phyloP scores from a whole-genome alignment of 1,140 invertebrate species.

The Drosophila punjabiensis region DNA sequence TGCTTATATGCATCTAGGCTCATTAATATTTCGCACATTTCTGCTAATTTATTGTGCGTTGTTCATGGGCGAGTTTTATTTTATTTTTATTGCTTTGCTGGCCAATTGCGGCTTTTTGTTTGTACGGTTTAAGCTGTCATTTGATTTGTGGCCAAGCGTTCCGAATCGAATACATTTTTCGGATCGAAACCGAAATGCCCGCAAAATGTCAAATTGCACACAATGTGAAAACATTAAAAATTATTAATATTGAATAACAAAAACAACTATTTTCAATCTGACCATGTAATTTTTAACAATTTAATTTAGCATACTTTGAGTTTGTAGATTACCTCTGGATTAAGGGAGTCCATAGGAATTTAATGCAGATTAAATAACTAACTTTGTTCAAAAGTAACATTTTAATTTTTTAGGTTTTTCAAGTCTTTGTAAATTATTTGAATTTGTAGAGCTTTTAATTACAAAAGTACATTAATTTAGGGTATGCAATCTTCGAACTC shows the following conservation, averaged over 20 bases:
- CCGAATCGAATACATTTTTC: slow-evolving; percentile 59
- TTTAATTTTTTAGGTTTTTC: too few relatives aligned
- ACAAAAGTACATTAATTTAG: neutral
- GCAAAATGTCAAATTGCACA: slow-evolving; percentile 68
- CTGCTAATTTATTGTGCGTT: slow-evolving; percentile 58
- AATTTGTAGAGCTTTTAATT: too few relatives aligned
- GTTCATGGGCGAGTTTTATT: slow-evolving; percentile 38
- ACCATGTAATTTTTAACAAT: slow-evolving; percentile 29
- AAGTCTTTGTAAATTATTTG: accelerated
- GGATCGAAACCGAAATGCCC: slow-evolving; percentile 47
- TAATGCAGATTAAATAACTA: neutral
- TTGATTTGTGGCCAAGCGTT: slow-evolving; percentile 62
- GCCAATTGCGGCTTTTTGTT: slow-evolving; percentile 51
- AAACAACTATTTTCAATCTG: slow-evolving; percentile 17
- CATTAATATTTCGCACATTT: slow-evolving; percentile 68
- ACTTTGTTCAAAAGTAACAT: neutral
- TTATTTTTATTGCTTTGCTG: slow-evolving; percentile 36
- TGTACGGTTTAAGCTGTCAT: slow-evolving; percentile 45
- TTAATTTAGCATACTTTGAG: slow-evolving; percentile 29
- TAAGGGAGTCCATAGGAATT: neutral
- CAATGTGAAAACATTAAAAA: slow-evolving; percentile 52
- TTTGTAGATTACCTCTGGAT: neutral
- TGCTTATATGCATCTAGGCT: slow-evolving; percentile 34
- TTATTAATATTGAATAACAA: slow-evolving; percentile 21
- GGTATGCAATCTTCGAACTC: neutral